Conservation (phyloP, 2,888 invertebrate species). For the Girardia tigrina region DNA sequence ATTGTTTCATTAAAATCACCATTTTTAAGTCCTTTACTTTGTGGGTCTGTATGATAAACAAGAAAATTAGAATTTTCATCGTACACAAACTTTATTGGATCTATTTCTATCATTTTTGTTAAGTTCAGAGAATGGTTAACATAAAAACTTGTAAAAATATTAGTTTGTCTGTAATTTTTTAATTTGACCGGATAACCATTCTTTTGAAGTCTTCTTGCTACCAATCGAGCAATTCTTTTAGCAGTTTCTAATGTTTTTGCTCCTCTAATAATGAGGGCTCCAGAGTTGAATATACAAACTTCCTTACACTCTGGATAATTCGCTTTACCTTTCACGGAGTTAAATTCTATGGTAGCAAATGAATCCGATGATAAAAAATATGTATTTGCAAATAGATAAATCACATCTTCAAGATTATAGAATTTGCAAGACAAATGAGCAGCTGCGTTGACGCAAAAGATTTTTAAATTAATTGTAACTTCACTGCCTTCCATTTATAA, state of each 20-base stretch:
- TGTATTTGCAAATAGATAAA: neutral
- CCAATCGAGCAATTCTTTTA: neutral
- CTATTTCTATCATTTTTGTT: neutral
- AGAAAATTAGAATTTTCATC: neutral
- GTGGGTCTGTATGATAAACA: neutral
- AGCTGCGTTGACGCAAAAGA: neutral
- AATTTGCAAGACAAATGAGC: neutral
- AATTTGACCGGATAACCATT: neutral
- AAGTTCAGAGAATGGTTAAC: neutral
- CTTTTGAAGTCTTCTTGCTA: neutral
- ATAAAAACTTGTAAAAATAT: neutral
- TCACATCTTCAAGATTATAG: neutral
- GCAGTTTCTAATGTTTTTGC: neutral
- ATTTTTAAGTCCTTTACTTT: neutral
- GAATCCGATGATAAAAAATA: neutral
- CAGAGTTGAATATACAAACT: neutral
- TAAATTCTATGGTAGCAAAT: neutral
- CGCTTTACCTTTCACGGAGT: neutral
- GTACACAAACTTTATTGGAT: neutral
- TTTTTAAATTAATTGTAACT: neutral
- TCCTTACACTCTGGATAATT: neutral
- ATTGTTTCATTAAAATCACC: neutral
- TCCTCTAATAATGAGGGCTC: neutral
- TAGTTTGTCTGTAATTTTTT: neutral
- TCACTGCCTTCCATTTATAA: neutral